Percentiles rank a stretch among this genome's conserved stretches.
phyloP scores from a whole-genome alignment of 1,140 invertebrate species.

The Potamilus streckersoni region DNA sequence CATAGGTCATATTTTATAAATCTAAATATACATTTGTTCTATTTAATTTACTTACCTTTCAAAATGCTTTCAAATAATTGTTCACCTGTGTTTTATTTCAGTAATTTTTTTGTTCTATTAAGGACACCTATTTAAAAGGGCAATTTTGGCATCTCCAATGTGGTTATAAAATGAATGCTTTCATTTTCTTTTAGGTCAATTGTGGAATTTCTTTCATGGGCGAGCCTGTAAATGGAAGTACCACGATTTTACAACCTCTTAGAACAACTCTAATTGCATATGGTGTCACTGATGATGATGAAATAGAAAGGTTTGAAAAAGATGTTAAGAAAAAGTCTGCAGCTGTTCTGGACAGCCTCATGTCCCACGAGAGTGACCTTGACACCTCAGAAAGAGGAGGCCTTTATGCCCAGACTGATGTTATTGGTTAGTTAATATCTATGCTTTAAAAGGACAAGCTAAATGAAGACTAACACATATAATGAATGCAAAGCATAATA shows the following conservation, averaged over 20 bases:
- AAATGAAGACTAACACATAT: too few species aligned
- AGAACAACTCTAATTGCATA: slow-evolving; percentile 32
- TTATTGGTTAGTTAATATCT: slow-evolving; percentile 34
- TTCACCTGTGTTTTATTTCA: too few species aligned
- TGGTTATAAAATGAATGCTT: too few species aligned
- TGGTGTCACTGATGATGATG: slow-evolving; percentile 11
- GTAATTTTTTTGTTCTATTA: too few species aligned
- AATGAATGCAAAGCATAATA: too few species aligned
- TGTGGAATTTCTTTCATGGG: slow-evolving; percentile 32
- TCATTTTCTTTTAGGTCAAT: neutral
- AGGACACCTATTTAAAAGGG: too few species aligned
- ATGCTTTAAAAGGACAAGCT: too few species aligned
- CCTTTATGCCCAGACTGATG: slow-evolving; percentile 40
- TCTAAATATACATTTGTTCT: too few species aligned
- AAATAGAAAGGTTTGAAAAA: slow-evolving; percentile 4
- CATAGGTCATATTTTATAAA: too few species aligned
- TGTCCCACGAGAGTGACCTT: slow-evolving; percentile 31
- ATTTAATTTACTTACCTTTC: too few species aligned
- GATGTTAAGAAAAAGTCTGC: slow-evolving; percentile 17
- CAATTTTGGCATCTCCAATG: too few species aligned
- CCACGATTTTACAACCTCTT: slow-evolving; percentile 35
- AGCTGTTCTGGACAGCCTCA: slow-evolving; percentile 28
- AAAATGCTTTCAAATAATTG: too few species aligned
- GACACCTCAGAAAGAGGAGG: slow-evolving; percentile 33
- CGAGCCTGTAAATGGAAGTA: slow-evolving; percentile 41